A percentile compares a stretch with the other conserved stretches of the same genome.
These are phyloP conservation scores for Lymantria monacha DNA, from an alignment of 2,888 invertebrate species.

Conservation along the genomic window DNA sequence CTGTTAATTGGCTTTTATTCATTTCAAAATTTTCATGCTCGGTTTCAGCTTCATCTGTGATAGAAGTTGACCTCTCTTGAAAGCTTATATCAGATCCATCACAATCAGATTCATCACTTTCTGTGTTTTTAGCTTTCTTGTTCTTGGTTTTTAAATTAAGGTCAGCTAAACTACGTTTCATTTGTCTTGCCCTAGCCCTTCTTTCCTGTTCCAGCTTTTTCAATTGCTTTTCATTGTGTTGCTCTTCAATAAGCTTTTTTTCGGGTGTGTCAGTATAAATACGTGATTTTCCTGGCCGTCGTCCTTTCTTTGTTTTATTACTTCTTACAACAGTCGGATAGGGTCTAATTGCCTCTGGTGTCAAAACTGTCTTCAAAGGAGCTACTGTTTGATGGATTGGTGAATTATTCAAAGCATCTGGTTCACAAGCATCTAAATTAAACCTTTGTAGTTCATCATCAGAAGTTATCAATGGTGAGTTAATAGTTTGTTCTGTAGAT, in stretches of 20 bases:
- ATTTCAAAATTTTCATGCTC: too few species aligned
- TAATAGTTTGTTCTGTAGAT: not conserved
- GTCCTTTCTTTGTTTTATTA: conserved; percentile 1
- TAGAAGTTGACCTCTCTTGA: conserved; percentile 13
- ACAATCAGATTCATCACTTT: conserved; percentile 10
- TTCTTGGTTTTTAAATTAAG: conserved; percentile 1
- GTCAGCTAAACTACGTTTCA: not conserved
- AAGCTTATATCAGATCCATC: conserved; percentile 10
- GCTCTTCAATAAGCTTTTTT: not conserved
- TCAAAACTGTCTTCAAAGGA: not conserved
- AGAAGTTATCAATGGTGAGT: not conserved
- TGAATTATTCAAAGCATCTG: not conserved
- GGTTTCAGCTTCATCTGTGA: too few species aligned
- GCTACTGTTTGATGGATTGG: too few species aligned
- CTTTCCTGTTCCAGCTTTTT: not conserved
- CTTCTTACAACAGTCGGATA: not conserved
- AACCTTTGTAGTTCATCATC: not conserved
- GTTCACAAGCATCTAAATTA: not conserved
- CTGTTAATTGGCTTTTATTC: too few species aligned
- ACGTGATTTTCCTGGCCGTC: conserved; percentile 7
- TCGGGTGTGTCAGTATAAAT: conserved; percentile 30
- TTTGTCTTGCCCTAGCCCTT: not conserved
- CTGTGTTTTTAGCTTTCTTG: conserved; percentile 12
- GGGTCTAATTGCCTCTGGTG: conserved; percentile 5
- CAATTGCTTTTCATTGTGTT: not conserved